phyloP scores from a whole-genome alignment of 2,113 vertebrate genomes.

The Charadrius vociferus region DNA sequence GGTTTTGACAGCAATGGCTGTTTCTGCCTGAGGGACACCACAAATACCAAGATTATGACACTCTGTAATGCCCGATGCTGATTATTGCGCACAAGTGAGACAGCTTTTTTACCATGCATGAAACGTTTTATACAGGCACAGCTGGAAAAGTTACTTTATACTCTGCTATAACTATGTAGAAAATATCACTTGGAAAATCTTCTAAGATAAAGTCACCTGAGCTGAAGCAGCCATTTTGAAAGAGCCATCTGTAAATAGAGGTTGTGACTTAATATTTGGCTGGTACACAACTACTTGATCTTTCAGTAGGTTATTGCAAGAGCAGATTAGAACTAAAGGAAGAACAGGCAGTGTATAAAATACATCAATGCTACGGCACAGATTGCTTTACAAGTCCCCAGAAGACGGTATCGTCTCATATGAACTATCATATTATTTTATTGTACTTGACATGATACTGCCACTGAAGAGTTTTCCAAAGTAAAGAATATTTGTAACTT shows the following conservation, averaged over 20 bases:
- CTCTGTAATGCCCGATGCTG: background rate
- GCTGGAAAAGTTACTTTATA: background rate
- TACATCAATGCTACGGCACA: background rate
- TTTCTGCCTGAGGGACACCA: background rate
- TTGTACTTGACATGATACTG: background rate
- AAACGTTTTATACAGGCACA: background rate
- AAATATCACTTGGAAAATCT: constrained; percentile 9
- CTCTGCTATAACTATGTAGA: background rate
- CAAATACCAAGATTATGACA: background rate
- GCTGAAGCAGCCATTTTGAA: background rate
- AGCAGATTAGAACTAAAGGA: background rate
- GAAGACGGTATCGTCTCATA: background rate
- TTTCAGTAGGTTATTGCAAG: background rate
- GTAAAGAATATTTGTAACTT: background rate
- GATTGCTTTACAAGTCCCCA: background rate
- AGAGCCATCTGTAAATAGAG: background rate
- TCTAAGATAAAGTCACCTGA: background rate
- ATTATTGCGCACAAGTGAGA: background rate
- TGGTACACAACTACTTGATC: background rate
- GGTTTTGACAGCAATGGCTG: background rate
- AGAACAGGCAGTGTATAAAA: background rate
- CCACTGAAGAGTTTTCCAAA: background rate
- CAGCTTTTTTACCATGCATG: background rate
- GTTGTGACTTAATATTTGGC: background rate
- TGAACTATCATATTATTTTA: background rate